These are phyloP conservation scores for Pimpla rufipes DNA, from an alignment of 2,888 invertebrate genomes.

Conservation along the genomic window DNA sequence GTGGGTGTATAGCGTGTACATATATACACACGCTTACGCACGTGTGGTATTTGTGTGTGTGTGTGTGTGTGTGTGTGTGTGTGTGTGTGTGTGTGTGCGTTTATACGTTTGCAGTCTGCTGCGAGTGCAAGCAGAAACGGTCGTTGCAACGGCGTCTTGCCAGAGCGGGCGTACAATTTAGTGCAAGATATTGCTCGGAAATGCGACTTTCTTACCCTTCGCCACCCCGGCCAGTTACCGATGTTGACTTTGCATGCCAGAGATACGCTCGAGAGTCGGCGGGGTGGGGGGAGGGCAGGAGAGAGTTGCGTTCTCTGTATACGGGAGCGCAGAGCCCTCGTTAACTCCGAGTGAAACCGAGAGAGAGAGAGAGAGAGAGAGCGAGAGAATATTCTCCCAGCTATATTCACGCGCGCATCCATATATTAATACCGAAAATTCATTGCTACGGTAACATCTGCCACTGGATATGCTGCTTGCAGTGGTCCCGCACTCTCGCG, in stretches of 20 bases:
- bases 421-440: conserved; percentile 65
- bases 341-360: conserved; percentile 34
- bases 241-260: conserved; percentile 75
- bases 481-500: conserved; percentile 24
- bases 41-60: too few species aligned
- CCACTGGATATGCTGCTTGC: conserved; percentile 26
- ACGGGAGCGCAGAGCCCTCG: background rate
- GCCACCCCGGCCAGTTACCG: conserved; percentile 73
- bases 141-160: conserved; percentile 32
- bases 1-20: conserved; percentile 16
- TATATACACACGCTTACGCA: background rate
- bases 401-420: conserved; percentile 52
- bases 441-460: conserved; percentile 64
- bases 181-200: conserved; percentile 79
- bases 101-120: conserved; percentile 23
- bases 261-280: conserved; percentile 41
- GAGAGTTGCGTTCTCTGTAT: conserved; percentile 8
- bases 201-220: conserved; percentile 75
- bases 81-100: background rate
- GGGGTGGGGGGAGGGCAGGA: background rate
- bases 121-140: conserved; percentile 30
- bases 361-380: conserved; percentile 23
- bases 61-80: conserved; percentile 20
- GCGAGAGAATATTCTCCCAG: conserved; percentile 41
- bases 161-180: conserved; percentile 76